Percentiles rank a stretch among this genome's conserved stretches.
Conservation (phyloP, 2,797 vertebrate genomes). For the Phoxinus dragarum region DNA sequence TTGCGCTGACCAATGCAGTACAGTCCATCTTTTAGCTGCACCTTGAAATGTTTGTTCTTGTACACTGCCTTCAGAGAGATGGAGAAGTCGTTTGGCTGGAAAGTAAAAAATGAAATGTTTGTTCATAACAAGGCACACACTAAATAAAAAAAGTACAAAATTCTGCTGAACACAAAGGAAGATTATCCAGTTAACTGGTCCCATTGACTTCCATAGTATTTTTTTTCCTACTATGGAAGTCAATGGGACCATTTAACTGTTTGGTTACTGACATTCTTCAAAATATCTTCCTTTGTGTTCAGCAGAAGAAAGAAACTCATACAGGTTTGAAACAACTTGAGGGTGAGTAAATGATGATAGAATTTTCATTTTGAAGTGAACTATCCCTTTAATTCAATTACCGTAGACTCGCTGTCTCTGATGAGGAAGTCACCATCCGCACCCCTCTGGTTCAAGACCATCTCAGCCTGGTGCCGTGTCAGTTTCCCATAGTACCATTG, state of each 20-base stretch:
- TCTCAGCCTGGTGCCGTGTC: conserved; percentile 79
- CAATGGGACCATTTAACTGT: too few relatives aligned
- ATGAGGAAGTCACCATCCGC: conserved; percentile 80
- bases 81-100: conserved; percentile 80
- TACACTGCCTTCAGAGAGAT: conserved; percentile 79
- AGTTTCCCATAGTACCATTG: conserved; percentile 81
- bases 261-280: too few relatives aligned
- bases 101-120: conserved; percentile 54
- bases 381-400: conserved; percentile 59
- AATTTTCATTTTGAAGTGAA: too few relatives aligned
- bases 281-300: too few relatives aligned
- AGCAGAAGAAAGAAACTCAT: too few relatives aligned
- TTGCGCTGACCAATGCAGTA: conserved; percentile 81
- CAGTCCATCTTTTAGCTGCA: conserved; percentile 77
- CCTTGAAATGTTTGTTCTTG: conserved; percentile 84
- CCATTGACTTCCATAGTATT: too few relatives aligned
- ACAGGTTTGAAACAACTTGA: too few relatives aligned
- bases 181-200: too few relatives aligned
- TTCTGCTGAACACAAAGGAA: too few relatives aligned
- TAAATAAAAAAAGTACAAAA: not conserved
- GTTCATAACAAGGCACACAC: not conserved
- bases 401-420: conserved; percentile 80
- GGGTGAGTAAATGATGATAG: too few relatives aligned
- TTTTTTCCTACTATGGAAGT: too few relatives aligned
- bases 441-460: conserved; percentile 79